phyloP scores from a whole-genome alignment of 2,888 invertebrate species.

The Dione juno region DNA sequence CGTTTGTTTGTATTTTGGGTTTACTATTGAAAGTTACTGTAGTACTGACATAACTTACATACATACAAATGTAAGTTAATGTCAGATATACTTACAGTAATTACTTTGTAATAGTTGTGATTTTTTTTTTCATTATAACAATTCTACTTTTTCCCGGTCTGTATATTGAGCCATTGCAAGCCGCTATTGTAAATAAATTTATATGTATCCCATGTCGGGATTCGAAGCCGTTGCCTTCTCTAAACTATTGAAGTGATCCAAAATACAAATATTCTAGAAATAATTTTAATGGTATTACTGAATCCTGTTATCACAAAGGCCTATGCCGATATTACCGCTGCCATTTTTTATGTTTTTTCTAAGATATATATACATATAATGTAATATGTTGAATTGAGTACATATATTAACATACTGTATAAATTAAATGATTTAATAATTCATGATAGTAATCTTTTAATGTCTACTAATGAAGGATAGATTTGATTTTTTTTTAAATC shows the following conservation, averaged over 20 bases:
- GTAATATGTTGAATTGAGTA: no score
- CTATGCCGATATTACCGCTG: neutral
- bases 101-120: neutral
- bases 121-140: no score
- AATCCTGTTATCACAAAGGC: constrained; percentile 18
- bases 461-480: neutral
- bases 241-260: neutral
- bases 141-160: no score
- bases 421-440: no score
- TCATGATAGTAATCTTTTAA: no score
- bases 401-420: no score
- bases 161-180: no score
- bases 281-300: constrained; percentile 13
- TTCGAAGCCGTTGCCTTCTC: neutral
- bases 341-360: constrained; percentile 16
- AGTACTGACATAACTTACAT: neutral
- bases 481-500: neutral
- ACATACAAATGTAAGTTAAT: neutral
- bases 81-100: neutral
- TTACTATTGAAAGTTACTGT: neutral
- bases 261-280: neutral
- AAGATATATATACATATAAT: neutral
- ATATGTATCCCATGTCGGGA: neutral
- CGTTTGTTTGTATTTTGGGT: constrained; percentile 19
- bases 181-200: no score